Base-by-base conservation (phyloP, 2,888 invertebrate species). In the Drosophila hamatofila region DNA sequence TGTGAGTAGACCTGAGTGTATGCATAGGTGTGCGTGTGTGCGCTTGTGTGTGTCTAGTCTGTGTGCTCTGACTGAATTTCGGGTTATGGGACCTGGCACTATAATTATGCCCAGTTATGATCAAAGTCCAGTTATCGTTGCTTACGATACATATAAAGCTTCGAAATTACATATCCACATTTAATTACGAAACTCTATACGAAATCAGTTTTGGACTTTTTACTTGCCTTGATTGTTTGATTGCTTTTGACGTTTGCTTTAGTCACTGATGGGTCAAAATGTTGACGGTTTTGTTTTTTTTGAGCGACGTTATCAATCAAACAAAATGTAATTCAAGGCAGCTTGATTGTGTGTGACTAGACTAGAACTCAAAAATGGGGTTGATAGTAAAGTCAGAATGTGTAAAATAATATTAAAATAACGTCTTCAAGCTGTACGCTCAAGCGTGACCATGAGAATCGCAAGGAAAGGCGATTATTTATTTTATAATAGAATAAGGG, bases 91-190 rank as follows among this genome's bases (percentile, higher is more conserved):
- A 41, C 66, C 65, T 48, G 54, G 51, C n/a, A 42, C 73, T 75
- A 87, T 83, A 83, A 83, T 83, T 83, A 84, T 78, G 66, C 48
- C 56, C 54, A 78, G 84, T 80, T 84, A 80, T 78, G 72, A 72
- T 70, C 62, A 77, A 83, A 82, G 83, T 85, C 79, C 81, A 85
- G 88, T 86, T 83, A 83, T 81, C 41, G 78, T 57, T 72, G 44
- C 81, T 60, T 61, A 60, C 57, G 27, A 59, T 69, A 80, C 70
- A 64, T 58, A 35, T 64, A 57, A 48, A 72, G 60, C 69, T 78
- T 52, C 51, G 27, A 42, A 72, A 72, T 81, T 83, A 74, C 51
- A 54, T 23, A 68, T 46, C 25, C 41, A 64, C 37, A 67, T 72
- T 75, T 81, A 68, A 84, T 80, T 78, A 78, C 71, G 49, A 64